These are phyloP conservation scores for human DNA, from an alignment of 2,113 vertebrate genomes.

Conservation along the genomic window DNA sequence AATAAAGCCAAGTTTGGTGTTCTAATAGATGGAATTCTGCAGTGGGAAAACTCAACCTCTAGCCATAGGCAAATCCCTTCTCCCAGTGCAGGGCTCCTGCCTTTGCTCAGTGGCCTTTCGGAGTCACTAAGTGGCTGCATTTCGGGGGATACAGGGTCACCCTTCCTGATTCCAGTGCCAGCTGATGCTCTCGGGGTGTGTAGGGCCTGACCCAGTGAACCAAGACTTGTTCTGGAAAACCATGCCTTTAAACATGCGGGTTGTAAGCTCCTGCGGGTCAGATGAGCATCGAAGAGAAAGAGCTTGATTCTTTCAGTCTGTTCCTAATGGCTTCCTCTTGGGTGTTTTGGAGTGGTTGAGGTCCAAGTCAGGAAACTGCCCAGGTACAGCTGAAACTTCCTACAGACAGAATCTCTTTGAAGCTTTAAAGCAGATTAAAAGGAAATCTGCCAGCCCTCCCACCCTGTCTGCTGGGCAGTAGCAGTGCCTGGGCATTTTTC, in stretches of 20 bases:
- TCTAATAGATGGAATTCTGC: conserved; percentile 79
- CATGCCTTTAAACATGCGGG: background rate
- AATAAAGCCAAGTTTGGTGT: conserved; percentile 49
- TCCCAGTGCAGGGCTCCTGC: background rate
- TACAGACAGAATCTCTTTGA: background rate
- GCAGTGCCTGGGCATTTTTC: background rate
- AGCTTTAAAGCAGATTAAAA: background rate
- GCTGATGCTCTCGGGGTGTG: accelerated
- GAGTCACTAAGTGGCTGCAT: accelerated
- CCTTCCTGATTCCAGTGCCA: background rate
- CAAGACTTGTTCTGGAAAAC: background rate
- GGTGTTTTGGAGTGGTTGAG: background rate
- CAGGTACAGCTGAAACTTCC: background rate
- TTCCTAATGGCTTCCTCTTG: background rate
- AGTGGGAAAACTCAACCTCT: conserved; percentile 44
- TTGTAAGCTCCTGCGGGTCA: background rate
- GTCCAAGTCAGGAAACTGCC: background rate
- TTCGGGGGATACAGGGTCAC: background rate
- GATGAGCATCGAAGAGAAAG: background rate
- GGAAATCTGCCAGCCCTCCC: background rate
- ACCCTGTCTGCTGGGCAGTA: background rate
- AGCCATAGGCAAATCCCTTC: background rate
- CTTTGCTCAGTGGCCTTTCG: accelerated
- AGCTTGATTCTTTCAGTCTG: background rate
- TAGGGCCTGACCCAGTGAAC: background rate